These are phyloP conservation scores for Himalopsyche anomala DNA, from an alignment of 2,888 invertebrate genomes.

Conservation along the genomic window DNA sequence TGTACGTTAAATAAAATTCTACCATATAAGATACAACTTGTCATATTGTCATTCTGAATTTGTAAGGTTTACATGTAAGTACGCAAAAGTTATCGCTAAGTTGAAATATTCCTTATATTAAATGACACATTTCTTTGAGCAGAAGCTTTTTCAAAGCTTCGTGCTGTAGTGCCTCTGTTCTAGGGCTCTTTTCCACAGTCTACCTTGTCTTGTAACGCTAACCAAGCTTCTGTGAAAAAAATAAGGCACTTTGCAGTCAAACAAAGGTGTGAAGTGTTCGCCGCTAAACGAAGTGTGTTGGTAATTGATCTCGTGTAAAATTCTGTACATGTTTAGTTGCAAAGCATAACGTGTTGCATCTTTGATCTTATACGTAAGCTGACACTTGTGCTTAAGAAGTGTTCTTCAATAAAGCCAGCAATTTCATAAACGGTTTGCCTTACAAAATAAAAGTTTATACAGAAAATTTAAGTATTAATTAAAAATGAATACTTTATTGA, in stretches of 20 bases:
- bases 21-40: too few species aligned
- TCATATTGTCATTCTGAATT: too few species aligned
- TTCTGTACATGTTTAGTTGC: not conserved
- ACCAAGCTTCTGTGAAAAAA: constrained; percentile 11
- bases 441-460: too few species aligned
- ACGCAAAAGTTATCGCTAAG: not conserved
- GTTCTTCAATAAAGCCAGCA: too few species aligned
- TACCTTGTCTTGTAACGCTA: not conserved
- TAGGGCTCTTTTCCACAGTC: not conserved
- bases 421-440: too few species aligned
- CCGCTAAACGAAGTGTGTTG: constrained; percentile 9
- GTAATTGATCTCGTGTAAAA: not conserved
- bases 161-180: not conserved
- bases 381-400: too few species aligned
- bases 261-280: not conserved
- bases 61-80: too few species aligned
- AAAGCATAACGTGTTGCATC: not conserved
- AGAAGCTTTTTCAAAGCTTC: constrained; percentile 2
- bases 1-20: too few species aligned
- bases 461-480: too few species aligned
- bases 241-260: constrained; percentile 13
- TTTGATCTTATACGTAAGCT: not conserved
- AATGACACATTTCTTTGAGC: not conserved
- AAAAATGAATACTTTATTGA: too few species aligned
- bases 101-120: not conserved